Conservation (phyloP, 1,140 invertebrate species). For the Bombus balteatus region DNA sequence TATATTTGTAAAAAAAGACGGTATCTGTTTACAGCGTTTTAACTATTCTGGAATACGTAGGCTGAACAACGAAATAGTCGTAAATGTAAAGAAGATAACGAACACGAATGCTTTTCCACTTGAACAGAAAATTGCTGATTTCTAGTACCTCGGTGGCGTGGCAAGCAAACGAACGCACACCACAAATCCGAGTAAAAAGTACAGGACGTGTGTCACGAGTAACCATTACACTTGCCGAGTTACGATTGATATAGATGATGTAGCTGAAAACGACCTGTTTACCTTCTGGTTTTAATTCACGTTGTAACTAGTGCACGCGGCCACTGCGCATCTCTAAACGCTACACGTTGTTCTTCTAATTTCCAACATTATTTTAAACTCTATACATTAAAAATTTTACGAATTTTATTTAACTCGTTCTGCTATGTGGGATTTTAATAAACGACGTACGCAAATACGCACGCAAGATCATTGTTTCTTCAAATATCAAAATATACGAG, state of each 20-base stretch:
- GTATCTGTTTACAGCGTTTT: neutral
- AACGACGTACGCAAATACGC: no score
- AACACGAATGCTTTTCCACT: no score
- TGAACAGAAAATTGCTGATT: neutral
- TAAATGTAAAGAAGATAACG: neutral
- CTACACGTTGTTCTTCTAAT: neutral
- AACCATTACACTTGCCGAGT: neutral
- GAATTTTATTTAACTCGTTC: neutral
- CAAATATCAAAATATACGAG: no score
- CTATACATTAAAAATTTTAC: neutral
- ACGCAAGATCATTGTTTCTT: no score
- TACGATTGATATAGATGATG: neutral
- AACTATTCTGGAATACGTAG: no score
- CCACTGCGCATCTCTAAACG: neutral
- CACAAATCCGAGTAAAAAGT: neutral
- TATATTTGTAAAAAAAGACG: neutral
- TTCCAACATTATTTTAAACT: neutral
- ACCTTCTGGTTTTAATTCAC: neutral
- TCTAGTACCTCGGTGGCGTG: neutral
- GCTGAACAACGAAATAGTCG: neutral
- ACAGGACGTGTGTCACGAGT: neutral
- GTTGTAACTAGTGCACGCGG: neutral
- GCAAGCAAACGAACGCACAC: neutral
- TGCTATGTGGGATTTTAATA: no score
- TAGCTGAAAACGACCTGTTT: neutral